phyloP scores from a whole-genome alignment of 2,888 invertebrate genomes.

The Plebejus argus region DNA sequence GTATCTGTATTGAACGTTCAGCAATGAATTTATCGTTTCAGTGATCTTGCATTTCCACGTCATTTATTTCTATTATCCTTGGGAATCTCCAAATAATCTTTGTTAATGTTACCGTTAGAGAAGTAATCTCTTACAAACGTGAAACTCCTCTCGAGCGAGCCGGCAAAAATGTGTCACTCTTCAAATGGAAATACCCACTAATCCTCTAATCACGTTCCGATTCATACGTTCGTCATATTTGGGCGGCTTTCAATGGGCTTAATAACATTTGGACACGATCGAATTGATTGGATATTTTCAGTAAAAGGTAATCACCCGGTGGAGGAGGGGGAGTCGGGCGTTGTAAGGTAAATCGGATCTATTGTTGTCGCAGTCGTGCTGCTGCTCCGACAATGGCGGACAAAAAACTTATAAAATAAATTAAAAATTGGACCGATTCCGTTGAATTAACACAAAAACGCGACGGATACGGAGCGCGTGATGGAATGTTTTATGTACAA shows the following conservation, averaged over 20 bases:
- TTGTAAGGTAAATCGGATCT: conserved; percentile 48
- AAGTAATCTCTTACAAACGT: not conserved
- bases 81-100: not conserved
- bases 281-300: conserved; percentile 53
- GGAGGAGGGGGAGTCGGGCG: conserved; percentile 49
- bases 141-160: not conserved
- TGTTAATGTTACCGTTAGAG: not conserved
- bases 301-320: conserved; percentile 55
- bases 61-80: not conserved
- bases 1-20: conserved; percentile 2
- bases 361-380: conserved; percentile 51
- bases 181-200: conserved; percentile 31
- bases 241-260: conserved; percentile 55
- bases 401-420: conserved; percentile 35
- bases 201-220: conserved; percentile 35
- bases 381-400: conserved; percentile 43
- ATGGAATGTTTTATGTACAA: conserved; percentile 16
- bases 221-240: conserved; percentile 43
- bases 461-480: conserved; percentile 21
- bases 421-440: conserved; percentile 30
- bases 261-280: conserved; percentile 57
- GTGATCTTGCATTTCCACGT: not conserved
- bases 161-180: conserved; percentile 32
- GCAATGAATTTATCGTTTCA: not conserved
- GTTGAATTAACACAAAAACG: conserved; percentile 30